phyloP scores from a whole-genome alignment of 2,797 vertebrate species.

The Ambastaia sidthimunki region DNA sequence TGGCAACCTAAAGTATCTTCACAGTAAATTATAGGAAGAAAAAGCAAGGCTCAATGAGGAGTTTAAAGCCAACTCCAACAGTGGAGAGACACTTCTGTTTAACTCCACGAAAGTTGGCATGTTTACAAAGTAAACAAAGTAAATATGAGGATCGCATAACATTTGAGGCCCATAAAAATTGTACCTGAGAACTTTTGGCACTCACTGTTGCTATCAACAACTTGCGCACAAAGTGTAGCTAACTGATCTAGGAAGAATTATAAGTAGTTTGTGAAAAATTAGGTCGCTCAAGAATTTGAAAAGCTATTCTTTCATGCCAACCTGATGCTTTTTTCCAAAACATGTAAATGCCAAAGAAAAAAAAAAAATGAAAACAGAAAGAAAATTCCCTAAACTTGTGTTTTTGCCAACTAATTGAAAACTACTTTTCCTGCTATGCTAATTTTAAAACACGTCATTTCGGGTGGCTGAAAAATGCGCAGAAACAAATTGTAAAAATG shows the following conservation, averaged over 20 bases:
- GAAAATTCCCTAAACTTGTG: background rate
- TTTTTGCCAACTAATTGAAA: background rate
- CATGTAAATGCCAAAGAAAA: slow-evolving; percentile 27
- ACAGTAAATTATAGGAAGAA: slow-evolving; percentile 54
- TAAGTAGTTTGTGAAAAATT: slow-evolving; percentile 39
- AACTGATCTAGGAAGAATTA: slow-evolving; percentile 16
- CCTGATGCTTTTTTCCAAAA: slow-evolving; percentile 51
- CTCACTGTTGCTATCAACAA: slow-evolving; percentile 45
- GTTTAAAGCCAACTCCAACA: slow-evolving; percentile 59
- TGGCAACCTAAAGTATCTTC: slow-evolving; percentile 61
- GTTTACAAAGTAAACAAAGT: slow-evolving; percentile 54
- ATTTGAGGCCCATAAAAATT: slow-evolving; percentile 52
- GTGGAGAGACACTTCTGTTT: slow-evolving; percentile 58
- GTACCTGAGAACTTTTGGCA: slow-evolving; percentile 63
- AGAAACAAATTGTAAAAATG: background rate
- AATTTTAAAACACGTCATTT: background rate
- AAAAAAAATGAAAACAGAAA: background rate
- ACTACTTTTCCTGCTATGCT: background rate
- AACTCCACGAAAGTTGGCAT: slow-evolving; percentile 59
- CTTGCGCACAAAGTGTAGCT: slow-evolving; percentile 18
- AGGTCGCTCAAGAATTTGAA: slow-evolving; percentile 66
- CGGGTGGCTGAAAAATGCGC: background rate
- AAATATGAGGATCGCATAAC: slow-evolving; percentile 55
- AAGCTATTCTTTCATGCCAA: slow-evolving; percentile 67
- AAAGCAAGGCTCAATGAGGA: slow-evolving; percentile 55